Base-by-base conservation (phyloP, 2,888 invertebrate species). In the Ochlodes sylvanus region DNA sequence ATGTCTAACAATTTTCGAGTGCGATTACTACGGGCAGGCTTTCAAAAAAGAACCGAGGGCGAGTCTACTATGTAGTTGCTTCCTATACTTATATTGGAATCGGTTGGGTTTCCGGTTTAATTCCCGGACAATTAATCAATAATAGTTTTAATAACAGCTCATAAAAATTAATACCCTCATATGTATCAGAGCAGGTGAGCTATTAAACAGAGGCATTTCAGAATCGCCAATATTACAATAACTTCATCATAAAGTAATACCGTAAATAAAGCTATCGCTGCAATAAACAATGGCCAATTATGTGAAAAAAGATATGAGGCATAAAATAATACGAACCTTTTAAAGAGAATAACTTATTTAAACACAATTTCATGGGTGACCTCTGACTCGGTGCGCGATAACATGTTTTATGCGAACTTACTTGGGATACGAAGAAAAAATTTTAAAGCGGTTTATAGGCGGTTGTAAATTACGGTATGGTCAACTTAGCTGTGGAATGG, bases 261-360 rank as follows among this genome's bases (percentile, higher is more conserved):
- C 9, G 66, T 54, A 19, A 67, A 67, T 67, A 67, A 61, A 67
- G 60, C 60, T 44, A 67, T 67, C 60, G 44, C 50, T 7, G 14
- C 19, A 15, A 34, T 67, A 67, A 67, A 61, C 66, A 67, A 67
- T 55, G 44, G 60, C 44, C 42, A 61, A 42, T 67, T 67, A 61
- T 52, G 32, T 15, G 60, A 54, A 54, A 58, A 57, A 52, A 66
- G 60, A 60, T 66, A 60, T 60, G 42, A 60, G 32, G 52, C 54
- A 54, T 42, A 50, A 58, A 41, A 27, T 58, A 54, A 60, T 60
- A 58, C 54, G 58, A 54, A 41, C 52, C 52, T 60, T 66, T 54
- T 60, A 32, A 60, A 42, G 42, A 19, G 60, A 61, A 67, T 61
- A 54, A 67, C 66, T 44, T 67, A 61, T 60, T 60, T 66, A 58